Evolutionary conservation across 1,140 invertebrate genomes (phyloP).

Genomic region (Stratiolaelaps scimitus): DNA sequence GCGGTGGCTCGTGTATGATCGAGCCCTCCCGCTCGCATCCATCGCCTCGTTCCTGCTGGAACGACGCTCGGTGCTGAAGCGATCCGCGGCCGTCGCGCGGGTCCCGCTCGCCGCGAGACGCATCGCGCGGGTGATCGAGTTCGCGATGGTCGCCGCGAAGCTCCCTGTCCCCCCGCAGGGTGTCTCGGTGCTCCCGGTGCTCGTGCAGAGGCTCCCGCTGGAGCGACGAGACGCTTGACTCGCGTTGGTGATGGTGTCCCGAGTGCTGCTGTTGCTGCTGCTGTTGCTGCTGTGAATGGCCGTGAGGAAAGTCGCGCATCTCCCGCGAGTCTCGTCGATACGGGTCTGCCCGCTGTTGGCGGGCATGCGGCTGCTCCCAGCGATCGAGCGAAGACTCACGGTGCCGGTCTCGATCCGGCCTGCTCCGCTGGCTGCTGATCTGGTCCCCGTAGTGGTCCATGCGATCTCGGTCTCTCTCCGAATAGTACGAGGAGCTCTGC

Average conservation of each 20-base stretch:
- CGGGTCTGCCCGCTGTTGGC: no score
- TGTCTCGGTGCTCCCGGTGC: no score
- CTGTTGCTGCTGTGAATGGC: not conserved
- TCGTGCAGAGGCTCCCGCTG: not conserved
- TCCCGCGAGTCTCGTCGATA: conserved; percentile 17
- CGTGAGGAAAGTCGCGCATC: not conserved
- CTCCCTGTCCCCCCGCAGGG: no score
- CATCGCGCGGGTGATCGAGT: no score
- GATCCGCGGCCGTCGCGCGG: not conserved
- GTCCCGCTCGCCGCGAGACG: no score
- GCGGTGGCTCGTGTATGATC: conserved; percentile 7
- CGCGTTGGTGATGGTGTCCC: not conserved
- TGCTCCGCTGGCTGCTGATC: not conserved
- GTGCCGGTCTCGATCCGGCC: conserved; percentile 13
- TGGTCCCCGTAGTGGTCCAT: conserved; percentile 29
- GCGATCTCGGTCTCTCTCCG: conserved; percentile 16
- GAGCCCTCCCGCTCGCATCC: conserved; percentile 17
- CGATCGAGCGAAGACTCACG: conserved; percentile 24
- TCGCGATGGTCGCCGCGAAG: no score
- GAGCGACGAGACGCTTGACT: conserved; percentile 19
- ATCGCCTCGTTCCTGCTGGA: conserved; percentile 18
- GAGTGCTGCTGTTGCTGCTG: not conserved
- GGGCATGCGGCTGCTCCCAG: conserved; percentile 4
- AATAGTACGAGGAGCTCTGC: conserved; percentile 23
- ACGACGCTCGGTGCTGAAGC: conserved; percentile 3